Base-by-base conservation (phyloP, 2,888 invertebrate species). In the Tricholauxania praeusta region DNA sequence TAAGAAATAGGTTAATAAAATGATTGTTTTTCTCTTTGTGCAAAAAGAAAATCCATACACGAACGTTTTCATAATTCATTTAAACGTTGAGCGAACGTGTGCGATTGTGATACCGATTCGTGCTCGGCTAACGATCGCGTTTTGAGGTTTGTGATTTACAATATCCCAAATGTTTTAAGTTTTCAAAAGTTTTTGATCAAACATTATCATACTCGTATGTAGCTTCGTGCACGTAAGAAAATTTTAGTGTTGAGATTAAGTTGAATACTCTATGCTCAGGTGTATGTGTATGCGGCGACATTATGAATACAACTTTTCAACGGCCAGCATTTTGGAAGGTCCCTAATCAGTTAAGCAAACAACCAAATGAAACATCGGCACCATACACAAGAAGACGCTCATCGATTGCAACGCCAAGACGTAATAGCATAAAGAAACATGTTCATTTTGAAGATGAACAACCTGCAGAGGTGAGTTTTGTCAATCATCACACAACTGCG, bases 361-460 rank as follows among this genome's bases (percentile, higher is more conserved):
- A 74, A 71, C 63, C 68, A 52, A 59, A 67, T 62, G 52, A 19
- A 51, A 15, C 39, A 69, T 51, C 52, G 47, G n/a, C 48, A 51
- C 51, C 60, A 10, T n/a, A 19, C 15, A 47, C 60, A 69, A 55
- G 66, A 69, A 28, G 39, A 39, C 39, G 39, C 10, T 39, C 39
- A 39, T 39, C 39, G 39, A 7, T 39, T 39, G 22, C 62, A 32
- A 49, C 68, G 7, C 53, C 72, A 70, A 67, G 65, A 52, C 79
- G 81, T 66, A 81, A 79, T 75, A 82, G 79, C 32, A 39, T 39
- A 1, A 84, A 85, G 79, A 86, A 86, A 82, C 89, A 86, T 80
- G 89, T 89, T 79, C 89, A 87, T 84, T 85, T 86, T 57, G 81
- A 83, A 62, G 86, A 88, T 78, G 82, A 86, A 63, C 78, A 78